phyloP scores from a whole-genome alignment of 30 jellyfish, hydroid and myxozoan genomes.

The Aurelia aurita complex sp. Pacific region DNA sequence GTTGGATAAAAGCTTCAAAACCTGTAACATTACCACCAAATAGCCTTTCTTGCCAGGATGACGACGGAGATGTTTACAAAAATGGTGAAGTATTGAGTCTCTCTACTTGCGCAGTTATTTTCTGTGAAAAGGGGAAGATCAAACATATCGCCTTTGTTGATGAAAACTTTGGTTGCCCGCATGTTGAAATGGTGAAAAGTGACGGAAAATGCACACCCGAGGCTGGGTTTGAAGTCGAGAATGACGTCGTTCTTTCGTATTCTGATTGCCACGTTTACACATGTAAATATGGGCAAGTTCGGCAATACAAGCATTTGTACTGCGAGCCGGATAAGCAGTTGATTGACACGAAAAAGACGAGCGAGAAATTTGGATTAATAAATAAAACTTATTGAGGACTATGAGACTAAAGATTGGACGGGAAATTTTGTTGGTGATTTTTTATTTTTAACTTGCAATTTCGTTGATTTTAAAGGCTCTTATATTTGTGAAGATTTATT shows the following conservation, averaged over 20 bases:
- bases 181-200: conserved; percentile 36
- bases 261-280: conserved; percentile 30
- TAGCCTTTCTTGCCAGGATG: conserved; percentile 1
- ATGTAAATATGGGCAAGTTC: conserved; percentile 21
- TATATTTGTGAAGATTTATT: no score
- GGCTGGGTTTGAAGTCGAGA: conserved; percentile 38
- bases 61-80: conserved; percentile 2
- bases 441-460: no score
- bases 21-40: background rate
- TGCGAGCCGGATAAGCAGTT: conserved; percentile 26
- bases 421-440: no score
- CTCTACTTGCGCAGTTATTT: conserved; percentile 29
- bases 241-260: conserved; percentile 18
- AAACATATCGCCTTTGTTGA: conserved; percentile 25
- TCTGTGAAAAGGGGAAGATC: conserved; percentile 23
- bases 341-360: background rate
- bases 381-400: background rate
- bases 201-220: conserved; percentile 40
- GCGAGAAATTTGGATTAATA: conserved; percentile 7
- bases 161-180: conserved; percentile 40
- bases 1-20: background rate
- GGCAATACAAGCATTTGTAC: conserved; percentile 6
- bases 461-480: no score
- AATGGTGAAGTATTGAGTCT: conserved; percentile 29
- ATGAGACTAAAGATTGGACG: no score